phyloP scores from a whole-genome alignment of 2,113 vertebrate genomes.

The Zosterops borbonicus region DNA sequence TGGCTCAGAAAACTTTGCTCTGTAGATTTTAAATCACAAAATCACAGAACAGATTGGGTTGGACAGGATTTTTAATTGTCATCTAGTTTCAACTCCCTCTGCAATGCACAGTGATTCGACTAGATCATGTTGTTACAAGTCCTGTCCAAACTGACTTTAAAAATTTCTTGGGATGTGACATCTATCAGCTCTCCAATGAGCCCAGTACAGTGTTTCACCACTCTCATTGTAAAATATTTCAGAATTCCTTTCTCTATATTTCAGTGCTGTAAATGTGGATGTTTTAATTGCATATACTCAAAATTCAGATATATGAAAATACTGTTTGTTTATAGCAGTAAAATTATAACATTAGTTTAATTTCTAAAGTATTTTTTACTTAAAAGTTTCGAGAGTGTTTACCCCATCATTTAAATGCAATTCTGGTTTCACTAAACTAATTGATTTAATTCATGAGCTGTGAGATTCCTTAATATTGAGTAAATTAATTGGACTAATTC shows the following conservation, averaged over 20 bases:
- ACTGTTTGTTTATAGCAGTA: accelerated
- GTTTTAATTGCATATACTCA: accelerated
- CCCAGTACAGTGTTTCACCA: background rate
- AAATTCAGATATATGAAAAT: background rate
- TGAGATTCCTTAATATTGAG: background rate
- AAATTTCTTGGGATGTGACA: background rate
- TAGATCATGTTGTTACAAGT: too few species aligned
- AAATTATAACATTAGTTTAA: background rate
- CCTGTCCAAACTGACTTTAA: background rate
- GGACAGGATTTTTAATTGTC: background rate
- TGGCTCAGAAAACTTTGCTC: background rate
- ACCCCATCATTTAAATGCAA: background rate
- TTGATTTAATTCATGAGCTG: background rate
- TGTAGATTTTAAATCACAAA: background rate
- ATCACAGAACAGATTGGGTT: background rate
- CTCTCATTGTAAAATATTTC: background rate
- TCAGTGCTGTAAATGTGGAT: background rate
- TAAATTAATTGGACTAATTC: background rate
- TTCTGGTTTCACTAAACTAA: background rate
- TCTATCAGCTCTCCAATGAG: background rate
- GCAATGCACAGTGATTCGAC: background rate
- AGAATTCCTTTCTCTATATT: background rate
- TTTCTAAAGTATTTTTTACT: background rate
- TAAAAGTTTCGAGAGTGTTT: background rate
- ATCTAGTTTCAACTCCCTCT: background rate